Evolutionary conservation across 2,888 invertebrate species (phyloP), one percentile per base, ranked within the genome.

Genomic region (Scrobipalpa costella): DNA sequence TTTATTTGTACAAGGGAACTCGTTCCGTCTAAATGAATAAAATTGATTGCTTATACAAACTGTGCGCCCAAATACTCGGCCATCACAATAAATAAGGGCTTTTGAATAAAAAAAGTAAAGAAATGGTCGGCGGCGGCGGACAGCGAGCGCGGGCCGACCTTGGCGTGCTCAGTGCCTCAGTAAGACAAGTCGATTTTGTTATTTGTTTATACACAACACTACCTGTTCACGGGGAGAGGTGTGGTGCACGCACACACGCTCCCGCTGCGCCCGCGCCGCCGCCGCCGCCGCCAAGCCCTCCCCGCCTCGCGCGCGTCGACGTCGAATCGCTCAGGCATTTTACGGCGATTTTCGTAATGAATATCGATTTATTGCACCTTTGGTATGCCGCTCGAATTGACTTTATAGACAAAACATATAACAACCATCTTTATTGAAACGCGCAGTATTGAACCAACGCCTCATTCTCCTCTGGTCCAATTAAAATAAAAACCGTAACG

Each of bases 1-100:
- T 88, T 87, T 88, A 87, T 90, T 90, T 88, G 79, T 88, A 84
- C 77, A 81, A 80, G 79, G 77, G 79, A 86, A 85, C 85, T 81
- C 82, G 88, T 80, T 85, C 78, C 84, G 83, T 87, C 88, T 89
- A 89, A 90, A 91, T 90, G 89, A 90, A 90, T 90, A 88, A 91
- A 91, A 90, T 91, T 91, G 91, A 91, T 91, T 90, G 90, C 90
- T 89, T 90, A 90, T 89, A 90, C 90, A 90, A 90, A 90, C 90
- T 85, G 89, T 86, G 88, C 86, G 85, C 90, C 88, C 90, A 90
- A 90, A 90, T 90, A 89, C 88, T 88, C 88, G 78, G 77, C 85
- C 87, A 88, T 86, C 88, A 88, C 86, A 87, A 89, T 90, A 89
- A 90, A 90, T 90, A 90, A 90, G 85, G 83, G 86, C 83, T 85